phyloP scores from a whole-genome alignment of 2,113 vertebrate species.

The Phaetusa simplex region DNA sequence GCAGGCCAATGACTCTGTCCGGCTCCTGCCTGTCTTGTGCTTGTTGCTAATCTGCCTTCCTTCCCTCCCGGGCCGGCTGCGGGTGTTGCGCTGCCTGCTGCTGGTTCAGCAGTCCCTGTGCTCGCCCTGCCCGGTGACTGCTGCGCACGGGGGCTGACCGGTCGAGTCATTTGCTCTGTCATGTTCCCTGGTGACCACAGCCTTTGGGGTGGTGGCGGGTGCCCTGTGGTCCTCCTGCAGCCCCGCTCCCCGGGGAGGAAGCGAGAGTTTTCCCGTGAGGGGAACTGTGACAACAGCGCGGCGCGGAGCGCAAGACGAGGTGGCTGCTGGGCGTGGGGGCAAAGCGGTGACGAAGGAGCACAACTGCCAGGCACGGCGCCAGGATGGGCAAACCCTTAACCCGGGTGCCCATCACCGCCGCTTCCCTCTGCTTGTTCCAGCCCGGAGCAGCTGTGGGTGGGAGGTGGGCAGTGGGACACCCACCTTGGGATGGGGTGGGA shows the following conservation, averaged over 20 bases:
- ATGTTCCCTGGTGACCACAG: rapidly evolving
- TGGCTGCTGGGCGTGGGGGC: not conserved
- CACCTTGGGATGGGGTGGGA: not conserved
- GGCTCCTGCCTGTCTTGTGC: constrained; percentile 41
- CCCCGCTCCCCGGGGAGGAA: not conserved
- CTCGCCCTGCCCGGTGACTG: rapidly evolving
- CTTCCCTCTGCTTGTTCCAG: not conserved
- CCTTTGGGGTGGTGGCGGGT: not conserved
- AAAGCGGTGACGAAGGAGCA: not conserved
- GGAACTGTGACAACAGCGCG: too few species aligned
- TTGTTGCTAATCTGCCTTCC: not conserved
- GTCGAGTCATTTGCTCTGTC: not conserved
- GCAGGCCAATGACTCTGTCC: not conserved
- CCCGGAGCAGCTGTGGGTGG: rapidly evolving
- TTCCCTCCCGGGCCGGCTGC: not conserved
- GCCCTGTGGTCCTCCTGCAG: too few species aligned
- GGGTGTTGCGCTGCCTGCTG: not conserved
- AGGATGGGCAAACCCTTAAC: not conserved
- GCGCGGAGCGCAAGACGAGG: not conserved
- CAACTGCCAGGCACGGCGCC: not conserved
- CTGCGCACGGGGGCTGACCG: rapidly evolving
- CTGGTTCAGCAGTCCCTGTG: not conserved
- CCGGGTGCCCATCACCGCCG: not conserved
- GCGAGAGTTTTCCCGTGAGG: not conserved
- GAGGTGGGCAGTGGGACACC: rapidly evolving